Base-by-base conservation (phyloP, 1,140 invertebrate species). In the Macrobrachium rosenbergii region DNA sequence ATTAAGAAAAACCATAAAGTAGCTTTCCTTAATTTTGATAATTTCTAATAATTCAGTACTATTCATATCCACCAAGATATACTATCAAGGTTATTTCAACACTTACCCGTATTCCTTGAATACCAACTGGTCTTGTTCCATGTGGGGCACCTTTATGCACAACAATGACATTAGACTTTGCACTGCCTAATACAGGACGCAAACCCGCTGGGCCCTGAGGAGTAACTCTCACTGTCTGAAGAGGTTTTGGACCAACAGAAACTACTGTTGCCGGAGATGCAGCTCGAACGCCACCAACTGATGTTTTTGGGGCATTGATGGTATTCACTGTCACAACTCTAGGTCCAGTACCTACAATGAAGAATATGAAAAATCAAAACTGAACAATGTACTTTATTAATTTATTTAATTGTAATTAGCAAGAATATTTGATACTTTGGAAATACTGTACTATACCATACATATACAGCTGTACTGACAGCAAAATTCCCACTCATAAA, bases 61-160 rank as follows among this genome's bases (percentile, higher is more conserved):
- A 2, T 63, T 17, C 1, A 63, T 63, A 63, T 1, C n/a, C 62
- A 63, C 2, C 62, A 63, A 63, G 17, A 58, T 79, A 19, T 79
- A 23, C 43, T 16, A 52, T 58, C 37, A 45, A 77, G 28, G 21
- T 23, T 19, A 79, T 28, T 14, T 21, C 21, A 37, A 59, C n/a
- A 58, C 19, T 83, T 43, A 87, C 85, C 85, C 85, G 81, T 59
- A 87, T 87, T 45, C 85, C 85, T 72, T 87, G 85, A 60, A 87
- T 81, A 45, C 52, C 79, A 37, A 87, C 75, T 17, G 85, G 85
- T 62, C 85, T 72, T 17, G 85, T 87, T 14, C 85, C 85, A 76
- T 78, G 69, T 60, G 85, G 85, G 78, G 78, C 85, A 43, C 85
- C 85, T 63, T 87, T 87, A 43, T 87, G 85, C 19, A 87, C 85